Evolutionary conservation across 1,140 invertebrate genomes (phyloP).

Genomic region (Nautilus pompilius): DNA sequence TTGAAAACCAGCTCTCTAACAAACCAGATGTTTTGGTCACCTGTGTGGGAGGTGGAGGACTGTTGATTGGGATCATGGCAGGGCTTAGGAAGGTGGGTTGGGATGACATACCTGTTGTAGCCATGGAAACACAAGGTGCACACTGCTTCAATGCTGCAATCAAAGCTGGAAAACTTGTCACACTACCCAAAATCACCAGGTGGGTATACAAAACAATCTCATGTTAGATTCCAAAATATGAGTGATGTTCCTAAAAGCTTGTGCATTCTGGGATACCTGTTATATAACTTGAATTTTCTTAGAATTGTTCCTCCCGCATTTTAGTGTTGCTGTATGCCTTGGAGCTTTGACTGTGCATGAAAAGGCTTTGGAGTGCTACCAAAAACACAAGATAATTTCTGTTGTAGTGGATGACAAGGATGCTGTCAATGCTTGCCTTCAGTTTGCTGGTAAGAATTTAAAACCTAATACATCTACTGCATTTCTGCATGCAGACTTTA

Average conservation of each 20-base stretch:
- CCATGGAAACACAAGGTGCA: constrained; percentile 60
- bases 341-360: constrained; percentile 51
- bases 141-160: constrained; percentile 57
- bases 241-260: too few species aligned
- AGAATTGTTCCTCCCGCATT: constrained; percentile 14
- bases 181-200: constrained; percentile 57
- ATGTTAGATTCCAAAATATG: too few species aligned
- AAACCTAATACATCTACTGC: too few species aligned
- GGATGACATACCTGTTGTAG: constrained; percentile 56
- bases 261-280: too few species aligned
- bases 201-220: constrained; percentile 17
- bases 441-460: constrained; percentile 46
- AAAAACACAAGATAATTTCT: constrained; percentile 49
- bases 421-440: constrained; percentile 56
- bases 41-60: constrained; percentile 59
- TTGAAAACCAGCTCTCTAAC: constrained; percentile 43
- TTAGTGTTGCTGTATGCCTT: constrained; percentile 57
- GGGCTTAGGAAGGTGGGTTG: constrained; percentile 51
- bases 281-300: too few species aligned
- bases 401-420: constrained; percentile 56
- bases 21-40: constrained; percentile 54
- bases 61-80: constrained; percentile 48
- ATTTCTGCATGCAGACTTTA: too few species aligned
- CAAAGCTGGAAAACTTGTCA: constrained; percentile 50
- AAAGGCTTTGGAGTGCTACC: constrained; percentile 46